Evolutionary conservation across 2,888 invertebrate genomes (phyloP), one percentile per base, ranked within the genome.

Genomic region (Sarcophaga rosellei): DNA sequence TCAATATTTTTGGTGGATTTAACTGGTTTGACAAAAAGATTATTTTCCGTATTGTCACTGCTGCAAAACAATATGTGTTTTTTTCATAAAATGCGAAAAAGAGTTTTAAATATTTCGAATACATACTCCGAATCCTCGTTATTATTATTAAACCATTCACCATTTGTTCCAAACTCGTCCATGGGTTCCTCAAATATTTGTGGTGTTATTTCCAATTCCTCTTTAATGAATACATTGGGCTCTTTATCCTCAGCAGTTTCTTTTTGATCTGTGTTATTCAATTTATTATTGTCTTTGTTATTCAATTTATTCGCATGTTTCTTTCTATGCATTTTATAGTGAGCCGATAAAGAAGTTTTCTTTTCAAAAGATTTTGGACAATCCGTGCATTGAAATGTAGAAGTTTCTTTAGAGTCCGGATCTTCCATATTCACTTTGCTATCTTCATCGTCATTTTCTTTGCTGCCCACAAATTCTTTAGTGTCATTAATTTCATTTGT

Each of bases 301-400:
- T 15, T 53, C 17, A 53, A 12, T 53, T 53, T 53, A 53, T 53
- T 53, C 12, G 12, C 53, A 3, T 4, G 53, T 53, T 53, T 53
- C 17, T 53, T 53, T 53, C 53, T 53, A 53, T 86, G 84, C 12
- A 84, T 94, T 92, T 89, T 94, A 94, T 83, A 94, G 88, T 95
- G 95, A 8, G 94, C 90, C 66, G 93, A 93, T 2, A 95, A 90
- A 20, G 93, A 89, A 47, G 93, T 90, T 86, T 94, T 93, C 66
- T 92, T 90, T 0, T 89, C 88, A 90, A 94, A 95, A 6, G 89
- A 91, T 88, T 94, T 94, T 0, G 91, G 90, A 88, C 95, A 95
- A 45, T 93, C 89, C 73, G 94, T 94, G 90, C 95, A 95, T 25
- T 88, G 73, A 72, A 84, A 88, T 25, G 35, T 61, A 8, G 47